These are phyloP conservation scores for Calycopis cecrops DNA, from an alignment of 1,140 invertebrate species.

Conservation along the genomic window DNA sequence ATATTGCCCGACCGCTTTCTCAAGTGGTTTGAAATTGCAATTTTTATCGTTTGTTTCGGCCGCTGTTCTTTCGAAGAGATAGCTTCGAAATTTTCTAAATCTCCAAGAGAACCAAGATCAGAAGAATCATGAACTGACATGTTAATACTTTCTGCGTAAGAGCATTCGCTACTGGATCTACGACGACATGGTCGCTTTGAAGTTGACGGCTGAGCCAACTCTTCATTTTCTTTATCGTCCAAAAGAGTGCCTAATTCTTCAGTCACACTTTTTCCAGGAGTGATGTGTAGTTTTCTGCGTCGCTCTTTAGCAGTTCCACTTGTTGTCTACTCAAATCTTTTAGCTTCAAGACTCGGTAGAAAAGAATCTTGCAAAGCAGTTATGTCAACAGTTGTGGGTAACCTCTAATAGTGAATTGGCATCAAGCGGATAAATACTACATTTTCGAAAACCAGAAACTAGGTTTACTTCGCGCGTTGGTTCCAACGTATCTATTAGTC, in stretches of 20 bases:
- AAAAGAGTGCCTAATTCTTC: conserved; percentile 8
- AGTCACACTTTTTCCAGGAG: conserved; percentile 13
- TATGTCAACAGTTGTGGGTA: conserved; percentile 10
- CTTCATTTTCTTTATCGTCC: conserved; percentile 10
- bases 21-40: too few relatives aligned
- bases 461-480: conserved; percentile 1
- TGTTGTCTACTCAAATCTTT: conserved; percentile 8
- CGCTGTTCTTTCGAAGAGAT: too few relatives aligned
- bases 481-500: neutral
- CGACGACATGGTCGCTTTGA: neutral
- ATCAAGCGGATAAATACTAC: too few relatives aligned
- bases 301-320: conserved; percentile 1
- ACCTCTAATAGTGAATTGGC: too few relatives aligned
- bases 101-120: conserved; percentile 6
- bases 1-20: too few relatives aligned
- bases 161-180: conserved; percentile 7
- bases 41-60: too few relatives aligned
- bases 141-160: neutral
- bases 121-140: conserved; percentile 11
- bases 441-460: neutral
- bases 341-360: conserved; percentile 13
- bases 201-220: conserved; percentile 9
- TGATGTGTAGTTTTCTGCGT: conserved; percentile 11
- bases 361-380: too few relatives aligned
- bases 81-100: conserved; percentile 1